These are phyloP conservation scores for Armadillidium nasatum DNA, from an alignment of 1,140 invertebrate genomes.

Conservation along the genomic window DNA sequence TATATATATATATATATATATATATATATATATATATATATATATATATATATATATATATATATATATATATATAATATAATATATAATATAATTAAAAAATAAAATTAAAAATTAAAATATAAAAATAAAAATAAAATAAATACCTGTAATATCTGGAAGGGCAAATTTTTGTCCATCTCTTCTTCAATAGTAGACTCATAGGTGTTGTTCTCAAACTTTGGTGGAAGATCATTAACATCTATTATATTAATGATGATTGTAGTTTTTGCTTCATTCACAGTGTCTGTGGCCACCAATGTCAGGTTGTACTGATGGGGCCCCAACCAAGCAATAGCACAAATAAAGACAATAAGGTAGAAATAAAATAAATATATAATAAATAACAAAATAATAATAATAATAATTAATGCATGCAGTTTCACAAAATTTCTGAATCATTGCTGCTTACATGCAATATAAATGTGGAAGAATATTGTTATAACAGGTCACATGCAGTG, in stretches of 20 bases:
- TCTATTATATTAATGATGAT: conserved; percentile 68
- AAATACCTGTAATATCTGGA: conserved; percentile 19
- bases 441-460: background rate
- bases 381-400: conserved; percentile 44
- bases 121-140: too few species aligned
- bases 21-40: too few species aligned
- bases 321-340: conserved; percentile 41
- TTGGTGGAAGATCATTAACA: conserved; percentile 75
- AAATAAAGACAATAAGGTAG: conserved; percentile 18
- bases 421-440: conserved; percentile 27
- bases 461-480: background rate
- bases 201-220: conserved; percentile 67
- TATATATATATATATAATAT: too few species aligned
- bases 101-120: too few species aligned
- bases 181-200: conserved; percentile 64
- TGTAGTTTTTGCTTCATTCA: conserved; percentile 74
- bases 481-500: background rate
- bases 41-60: too few species aligned
- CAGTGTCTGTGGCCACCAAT: conserved; percentile 76
- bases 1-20: too few species aligned
- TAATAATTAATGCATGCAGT: conserved; percentile 32
- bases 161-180: conserved; percentile 17
- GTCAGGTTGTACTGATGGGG: conserved; percentile 70
- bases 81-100: too few species aligned
- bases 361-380: conserved; percentile 39